Evolutionary conservation across 2,888 invertebrate genomes (phyloP).

Genomic region (Epicampocera succincta): DNA sequence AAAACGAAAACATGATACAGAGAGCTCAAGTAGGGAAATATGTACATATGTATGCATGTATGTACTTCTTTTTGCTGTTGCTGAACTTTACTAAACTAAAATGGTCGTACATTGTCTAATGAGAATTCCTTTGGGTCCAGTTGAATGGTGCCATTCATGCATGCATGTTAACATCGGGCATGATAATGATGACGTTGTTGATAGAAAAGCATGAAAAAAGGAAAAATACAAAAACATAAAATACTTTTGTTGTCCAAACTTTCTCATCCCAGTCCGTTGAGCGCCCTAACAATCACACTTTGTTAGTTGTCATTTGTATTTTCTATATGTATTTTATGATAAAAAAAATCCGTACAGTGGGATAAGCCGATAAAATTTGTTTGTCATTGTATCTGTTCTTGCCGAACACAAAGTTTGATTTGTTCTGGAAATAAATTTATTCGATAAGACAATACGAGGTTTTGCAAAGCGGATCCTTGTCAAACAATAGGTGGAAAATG

Average conservation of each 20-base stretch:
- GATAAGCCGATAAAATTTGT: neutral
- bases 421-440: no score
- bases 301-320: slow-evolving; percentile 27
- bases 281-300: slow-evolving; percentile 34
- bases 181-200: slow-evolving; percentile 33
- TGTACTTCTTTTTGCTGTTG: neutral
- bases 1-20: slow-evolving; percentile 22
- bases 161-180: slow-evolving; percentile 41
- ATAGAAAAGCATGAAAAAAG: slow-evolving; percentile 34
- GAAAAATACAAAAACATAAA: neutral
- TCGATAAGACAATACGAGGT: no score
- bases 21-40: slow-evolving; percentile 37
- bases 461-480: no score
- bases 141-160: slow-evolving; percentile 38
- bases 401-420: no score
- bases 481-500: no score
- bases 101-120: slow-evolving; percentile 38
- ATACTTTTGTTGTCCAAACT: slow-evolving; percentile 26
- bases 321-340: slow-evolving; percentile 26
- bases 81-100: slow-evolving; percentile 20
- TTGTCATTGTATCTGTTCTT: no score
- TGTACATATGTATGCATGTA: neutral
- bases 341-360: slow-evolving; percentile 47
- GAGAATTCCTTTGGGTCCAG: slow-evolving; percentile 65
- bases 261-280: slow-evolving; percentile 3